Evolutionary conservation across 1,140 invertebrate species (phyloP).

Genomic region (Drosophila micromelanica): DNA sequence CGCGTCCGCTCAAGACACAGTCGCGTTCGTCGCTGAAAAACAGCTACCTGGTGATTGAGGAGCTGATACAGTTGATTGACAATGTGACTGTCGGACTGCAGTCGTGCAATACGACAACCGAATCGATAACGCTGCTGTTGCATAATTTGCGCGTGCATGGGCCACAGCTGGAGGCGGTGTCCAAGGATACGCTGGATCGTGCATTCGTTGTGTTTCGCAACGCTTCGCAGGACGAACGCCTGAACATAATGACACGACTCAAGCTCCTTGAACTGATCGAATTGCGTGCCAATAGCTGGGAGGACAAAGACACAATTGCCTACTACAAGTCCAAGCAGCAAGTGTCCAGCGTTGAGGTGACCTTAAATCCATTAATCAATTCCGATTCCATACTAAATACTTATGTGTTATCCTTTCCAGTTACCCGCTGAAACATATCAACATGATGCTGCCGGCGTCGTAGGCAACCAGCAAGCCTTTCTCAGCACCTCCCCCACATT

Average conservation of each 20-base stretch:
- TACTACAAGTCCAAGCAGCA: slow-evolving; percentile 91
- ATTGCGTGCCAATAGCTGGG: slow-evolving; percentile 94
- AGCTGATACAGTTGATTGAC: slow-evolving; percentile 89
- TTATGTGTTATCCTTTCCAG: slow-evolving; percentile 17
- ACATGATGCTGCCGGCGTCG: slow-evolving; percentile 61
- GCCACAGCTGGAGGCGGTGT: slow-evolving; percentile 89
- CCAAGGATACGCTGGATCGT: slow-evolving; percentile 89
- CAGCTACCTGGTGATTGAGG: slow-evolving; percentile 86
- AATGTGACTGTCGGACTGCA: slow-evolving; percentile 88
- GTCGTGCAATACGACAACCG: slow-evolving; percentile 85
- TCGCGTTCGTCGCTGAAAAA: slow-evolving; percentile 79
- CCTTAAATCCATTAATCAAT: slow-evolving; percentile 16
- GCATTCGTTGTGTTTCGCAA: slow-evolving; percentile 93
- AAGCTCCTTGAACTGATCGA: slow-evolving; percentile 95
- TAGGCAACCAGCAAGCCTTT: slow-evolving; percentile 70
- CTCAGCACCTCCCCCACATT: slow-evolving; percentile 84
- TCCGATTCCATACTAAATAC: slow-evolving; percentile 1
- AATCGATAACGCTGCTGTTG: slow-evolving; percentile 74
- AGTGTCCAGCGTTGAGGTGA: slow-evolving; percentile 89
- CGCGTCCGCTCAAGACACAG: slow-evolving; percentile 89
- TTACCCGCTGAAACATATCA: slow-evolving; percentile 70
- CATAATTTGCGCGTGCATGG: slow-evolving; percentile 90
- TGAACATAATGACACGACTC: slow-evolving; percentile 92
- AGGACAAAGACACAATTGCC: slow-evolving; percentile 91
- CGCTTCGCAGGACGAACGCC: slow-evolving; percentile 92